Evolutionary conservation across 2,888 invertebrate genomes (phyloP).

Genomic region (Vanessa cardui): DNA sequence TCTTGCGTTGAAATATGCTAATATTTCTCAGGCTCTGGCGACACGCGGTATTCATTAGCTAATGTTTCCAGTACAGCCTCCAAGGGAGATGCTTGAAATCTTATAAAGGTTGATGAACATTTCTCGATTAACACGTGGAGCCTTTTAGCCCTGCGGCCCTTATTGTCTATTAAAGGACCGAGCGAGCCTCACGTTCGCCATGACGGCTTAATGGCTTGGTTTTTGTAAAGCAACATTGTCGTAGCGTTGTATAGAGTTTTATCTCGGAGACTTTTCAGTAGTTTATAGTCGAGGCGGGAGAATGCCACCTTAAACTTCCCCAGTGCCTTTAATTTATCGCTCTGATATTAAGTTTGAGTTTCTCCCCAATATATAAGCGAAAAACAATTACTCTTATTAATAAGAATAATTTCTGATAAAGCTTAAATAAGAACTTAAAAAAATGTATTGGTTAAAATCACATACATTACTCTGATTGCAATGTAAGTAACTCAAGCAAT

Average conservation of each 20-base stretch:
- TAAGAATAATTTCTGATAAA: too few relatives aligned
- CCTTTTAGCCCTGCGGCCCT: slow-evolving; percentile 1
- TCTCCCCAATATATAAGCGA: neutral
- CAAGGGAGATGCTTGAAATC: slow-evolving; percentile 18
- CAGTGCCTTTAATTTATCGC: neutral
- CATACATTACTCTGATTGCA: too few relatives aligned
- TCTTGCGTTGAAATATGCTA: slow-evolving; percentile 41
- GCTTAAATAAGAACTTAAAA: too few relatives aligned
- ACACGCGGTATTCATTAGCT: slow-evolving; percentile 37
- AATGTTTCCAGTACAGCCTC: slow-evolving; percentile 31
- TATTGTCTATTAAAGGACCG: slow-evolving; percentile 12
- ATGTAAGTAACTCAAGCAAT: too few relatives aligned
- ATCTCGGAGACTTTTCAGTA: too few relatives aligned
- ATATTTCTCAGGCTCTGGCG: slow-evolving; percentile 29
- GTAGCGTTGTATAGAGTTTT: too few relatives aligned
- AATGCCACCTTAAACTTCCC: neutral
- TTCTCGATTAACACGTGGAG: slow-evolving; percentile 12
- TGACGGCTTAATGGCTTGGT: neutral
- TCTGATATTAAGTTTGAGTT: neutral
- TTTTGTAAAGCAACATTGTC: neutral
- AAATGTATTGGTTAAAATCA: too few relatives aligned
- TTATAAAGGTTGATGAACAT: slow-evolving; percentile 2
- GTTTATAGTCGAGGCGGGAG: too few relatives aligned
- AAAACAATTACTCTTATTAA: too few relatives aligned
- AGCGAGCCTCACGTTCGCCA: neutral